Conservation (phyloP, 2,113 vertebrate species). For the Morone saxatilis region DNA sequence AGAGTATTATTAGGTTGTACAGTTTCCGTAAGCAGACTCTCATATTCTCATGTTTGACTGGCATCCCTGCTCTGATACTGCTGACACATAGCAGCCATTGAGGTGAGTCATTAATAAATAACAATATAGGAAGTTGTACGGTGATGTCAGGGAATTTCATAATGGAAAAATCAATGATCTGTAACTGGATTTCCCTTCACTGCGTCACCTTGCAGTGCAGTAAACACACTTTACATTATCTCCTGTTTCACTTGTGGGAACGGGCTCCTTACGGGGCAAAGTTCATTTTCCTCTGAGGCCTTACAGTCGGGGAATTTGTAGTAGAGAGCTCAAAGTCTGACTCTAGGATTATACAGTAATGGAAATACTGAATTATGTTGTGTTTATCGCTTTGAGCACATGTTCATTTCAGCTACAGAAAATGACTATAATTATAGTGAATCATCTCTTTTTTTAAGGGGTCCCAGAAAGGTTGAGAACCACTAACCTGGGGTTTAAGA, state of each 20-base stretch:
- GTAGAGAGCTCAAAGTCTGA: conserved; percentile 44
- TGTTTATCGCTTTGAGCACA: conserved; percentile 17
- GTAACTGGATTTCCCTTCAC: not conserved
- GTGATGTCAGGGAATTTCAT: not conserved
- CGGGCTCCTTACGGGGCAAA: conserved; percentile 37
- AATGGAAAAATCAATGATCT: not conserved
- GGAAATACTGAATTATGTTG: not conserved
- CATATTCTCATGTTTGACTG: not conserved
- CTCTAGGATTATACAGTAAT: not conserved
- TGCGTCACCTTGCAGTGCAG: no score
- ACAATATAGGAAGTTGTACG: not conserved
- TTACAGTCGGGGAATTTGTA: not conserved
- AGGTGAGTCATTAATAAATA: not conserved
- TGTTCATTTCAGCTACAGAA: conserved; percentile 10
- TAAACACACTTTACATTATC: not conserved
- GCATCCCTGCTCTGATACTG: not conserved
- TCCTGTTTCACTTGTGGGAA: not conserved
- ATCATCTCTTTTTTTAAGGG: not conserved
- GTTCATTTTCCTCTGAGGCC: conserved; percentile 27
- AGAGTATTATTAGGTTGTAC: no score
- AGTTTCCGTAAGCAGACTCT: no score
- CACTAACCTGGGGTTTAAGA: not conserved
- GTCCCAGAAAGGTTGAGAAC: not conserved
- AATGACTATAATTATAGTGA: not conserved
- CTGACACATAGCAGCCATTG: not conserved